Evolutionary conservation across 2,888 invertebrate genomes (phyloP).

Genomic region (Temnothorax ravouxi): DNA sequence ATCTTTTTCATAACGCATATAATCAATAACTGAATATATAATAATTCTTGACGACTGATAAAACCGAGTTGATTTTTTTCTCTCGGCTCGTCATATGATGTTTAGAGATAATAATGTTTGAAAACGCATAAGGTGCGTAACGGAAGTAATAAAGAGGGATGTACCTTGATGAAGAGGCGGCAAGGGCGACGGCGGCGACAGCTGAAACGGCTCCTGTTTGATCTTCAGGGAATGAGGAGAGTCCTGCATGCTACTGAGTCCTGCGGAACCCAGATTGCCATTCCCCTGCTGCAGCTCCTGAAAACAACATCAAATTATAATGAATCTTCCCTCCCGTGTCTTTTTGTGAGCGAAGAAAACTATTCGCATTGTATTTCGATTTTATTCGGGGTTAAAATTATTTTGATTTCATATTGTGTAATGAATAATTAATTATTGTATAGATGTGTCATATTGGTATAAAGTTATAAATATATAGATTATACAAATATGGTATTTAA

Average conservation of each 20-base stretch:
- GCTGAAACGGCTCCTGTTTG: slow-evolving; percentile 84
- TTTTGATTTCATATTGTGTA: neutral
- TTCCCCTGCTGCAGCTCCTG: slow-evolving; percentile 83
- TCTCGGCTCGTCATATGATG: neutral
- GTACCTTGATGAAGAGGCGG: slow-evolving; percentile 83
- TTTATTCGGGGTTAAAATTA: neutral
- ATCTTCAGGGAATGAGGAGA: slow-evolving; percentile 82
- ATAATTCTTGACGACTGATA: neutral
- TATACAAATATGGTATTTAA: neutral
- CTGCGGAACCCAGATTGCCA: slow-evolving; percentile 75
- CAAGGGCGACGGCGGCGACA: slow-evolving; percentile 80
- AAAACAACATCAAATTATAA: slow-evolving; percentile 21
- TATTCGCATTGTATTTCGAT: neutral
- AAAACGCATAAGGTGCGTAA: neutral
- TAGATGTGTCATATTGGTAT: neutral
- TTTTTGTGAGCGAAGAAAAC: neutral
- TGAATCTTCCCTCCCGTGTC: neutral
- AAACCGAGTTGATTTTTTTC: neutral
- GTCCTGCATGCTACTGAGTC: slow-evolving; percentile 78
- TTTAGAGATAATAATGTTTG: slow-evolving; percentile 16
- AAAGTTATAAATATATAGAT: neutral
- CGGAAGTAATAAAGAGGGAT: neutral
- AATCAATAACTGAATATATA: neutral
- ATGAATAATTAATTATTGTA: neutral
- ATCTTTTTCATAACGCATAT: neutral